Evolutionary conservation across 2,113 vertebrate species (phyloP), one percentile per base, ranked within the genome.

Genomic region (Morone chrysops): DNA sequence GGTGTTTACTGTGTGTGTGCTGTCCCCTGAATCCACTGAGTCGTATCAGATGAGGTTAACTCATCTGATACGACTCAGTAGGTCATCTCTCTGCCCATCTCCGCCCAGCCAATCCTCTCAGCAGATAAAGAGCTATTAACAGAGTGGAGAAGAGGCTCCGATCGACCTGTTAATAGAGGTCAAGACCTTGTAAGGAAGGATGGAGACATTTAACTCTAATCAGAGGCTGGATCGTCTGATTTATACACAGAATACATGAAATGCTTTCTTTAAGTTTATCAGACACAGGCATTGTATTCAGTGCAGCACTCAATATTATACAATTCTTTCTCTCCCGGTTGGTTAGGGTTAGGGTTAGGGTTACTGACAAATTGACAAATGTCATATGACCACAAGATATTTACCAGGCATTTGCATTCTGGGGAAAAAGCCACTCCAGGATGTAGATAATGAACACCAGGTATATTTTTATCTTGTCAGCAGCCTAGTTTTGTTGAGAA

Each of bases 101-200:
- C 31, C 6, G 25, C 20, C 25, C 48, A 8, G 14, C 11, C 36
- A 14, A 13, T 68, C 18, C 11, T 50, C 75, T 53, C 48, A 67
- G 67, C 61, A 43, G 16, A 70, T 79, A 74, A 83, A 77, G 6
- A 59, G 40, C 9, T 74, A 54, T 54, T 76, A 67, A 84, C 51
- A 11, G 53, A 47, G n/a, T 12, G 53, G 20, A 45, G 14, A 36
- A n/a, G 9, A 50, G 60, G 18, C 25, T 40, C 59, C 73, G 31
- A 67, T 69, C 20, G 5, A 60, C 65, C 17, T 68, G 51, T 18
- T 84, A 83, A 80, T 76, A 22, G 82, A 87, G 77, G 84, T 61
- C 73, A 48, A 8, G 22, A 74, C 71, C 75, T 45, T 9, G 11
- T 75, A 65, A 22, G 20, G 45, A 17, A 53, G 59, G 54, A 47